Conservation (phyloP, 1,140 invertebrate genomes). For the Cataglyphis hispanica region DNA sequence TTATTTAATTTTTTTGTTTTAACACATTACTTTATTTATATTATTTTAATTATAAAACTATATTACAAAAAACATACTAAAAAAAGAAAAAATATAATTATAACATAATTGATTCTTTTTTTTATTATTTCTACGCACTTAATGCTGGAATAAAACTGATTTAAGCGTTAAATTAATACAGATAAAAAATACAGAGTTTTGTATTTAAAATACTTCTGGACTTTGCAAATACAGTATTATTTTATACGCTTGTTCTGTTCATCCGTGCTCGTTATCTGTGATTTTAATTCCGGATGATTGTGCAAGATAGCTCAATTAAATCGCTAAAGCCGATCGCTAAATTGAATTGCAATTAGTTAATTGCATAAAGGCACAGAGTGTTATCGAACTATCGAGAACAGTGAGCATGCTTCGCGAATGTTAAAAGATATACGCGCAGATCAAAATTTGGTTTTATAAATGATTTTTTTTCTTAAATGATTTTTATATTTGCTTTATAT, state of each 20-base stretch:
- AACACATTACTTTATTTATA: background rate
- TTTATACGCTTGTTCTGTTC: background rate
- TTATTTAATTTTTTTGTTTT: conserved; percentile 2
- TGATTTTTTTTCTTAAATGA: background rate
- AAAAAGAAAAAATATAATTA: background rate
- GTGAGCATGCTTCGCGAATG: background rate
- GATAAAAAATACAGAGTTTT: background rate
- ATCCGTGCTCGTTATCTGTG: conserved; percentile 13
- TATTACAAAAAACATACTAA: background rate
- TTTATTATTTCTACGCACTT: background rate
- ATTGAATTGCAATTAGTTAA: conserved; percentile 57
- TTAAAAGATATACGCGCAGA: conserved; percentile 7
- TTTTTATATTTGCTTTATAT: conserved; percentile 14
- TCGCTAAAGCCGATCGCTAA: conserved; percentile 43
- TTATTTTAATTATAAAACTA: background rate
- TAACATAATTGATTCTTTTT: background rate
- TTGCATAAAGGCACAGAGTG: conserved; percentile 34
- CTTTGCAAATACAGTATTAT: background rate
- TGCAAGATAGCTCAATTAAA: conserved; percentile 42
- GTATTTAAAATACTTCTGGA: background rate
- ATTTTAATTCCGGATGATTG: conserved; percentile 47
- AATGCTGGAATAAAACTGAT: background rate
- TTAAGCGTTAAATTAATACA: background rate
- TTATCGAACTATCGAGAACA: background rate
- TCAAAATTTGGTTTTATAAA: conserved; percentile 22